phyloP scores from a whole-genome alignment of 37 sponge, comb jelly and placozoan genomes.

The Diacarnus erythraeanus region DNA sequence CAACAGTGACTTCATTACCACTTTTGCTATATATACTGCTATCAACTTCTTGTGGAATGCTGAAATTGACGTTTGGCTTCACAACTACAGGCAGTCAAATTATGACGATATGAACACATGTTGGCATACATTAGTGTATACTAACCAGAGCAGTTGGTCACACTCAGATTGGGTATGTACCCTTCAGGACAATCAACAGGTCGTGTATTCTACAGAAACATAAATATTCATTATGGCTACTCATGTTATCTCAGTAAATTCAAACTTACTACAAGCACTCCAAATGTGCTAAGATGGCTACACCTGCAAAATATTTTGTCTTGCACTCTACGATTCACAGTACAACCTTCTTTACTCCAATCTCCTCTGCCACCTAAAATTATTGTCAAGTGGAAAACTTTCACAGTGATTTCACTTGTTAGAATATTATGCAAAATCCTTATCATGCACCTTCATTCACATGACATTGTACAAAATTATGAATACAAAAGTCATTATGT shows the following conservation, averaged over 20 bases:
- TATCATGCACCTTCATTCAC: too few species aligned
- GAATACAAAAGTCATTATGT: too few species aligned
- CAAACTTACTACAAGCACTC: conserved; percentile 31
- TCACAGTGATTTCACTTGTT: too few species aligned
- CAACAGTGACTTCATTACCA: not conserved
- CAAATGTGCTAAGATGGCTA: conserved; percentile 42
- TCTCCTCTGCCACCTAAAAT: conserved; percentile 20
- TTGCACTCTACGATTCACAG: not conserved
- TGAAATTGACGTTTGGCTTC: not conserved
- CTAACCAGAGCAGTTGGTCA: conserved; percentile 18
- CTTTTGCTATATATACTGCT: not conserved
- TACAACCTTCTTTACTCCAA: conserved; percentile 22
- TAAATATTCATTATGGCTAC: not conserved
- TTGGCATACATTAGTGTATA: not conserved
- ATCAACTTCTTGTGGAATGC: not conserved
- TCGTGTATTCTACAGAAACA: conserved; percentile 9
- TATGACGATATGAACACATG: not conserved
- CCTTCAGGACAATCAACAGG: conserved; percentile 14
- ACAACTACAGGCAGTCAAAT: not conserved
- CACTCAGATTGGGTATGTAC: not conserved
- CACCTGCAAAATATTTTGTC: conserved; percentile 14
- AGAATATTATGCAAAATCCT: too few species aligned
- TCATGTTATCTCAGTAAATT: not conserved
- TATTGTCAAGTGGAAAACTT: not conserved
- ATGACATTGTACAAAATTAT: too few species aligned